Percentiles rank a stretch among this genome's conserved stretches.
Evolutionary conservation across 35 echinoderm and acorn worm genomes (phyloP).

Genomic region (Lytechinus variegatus): DNA sequence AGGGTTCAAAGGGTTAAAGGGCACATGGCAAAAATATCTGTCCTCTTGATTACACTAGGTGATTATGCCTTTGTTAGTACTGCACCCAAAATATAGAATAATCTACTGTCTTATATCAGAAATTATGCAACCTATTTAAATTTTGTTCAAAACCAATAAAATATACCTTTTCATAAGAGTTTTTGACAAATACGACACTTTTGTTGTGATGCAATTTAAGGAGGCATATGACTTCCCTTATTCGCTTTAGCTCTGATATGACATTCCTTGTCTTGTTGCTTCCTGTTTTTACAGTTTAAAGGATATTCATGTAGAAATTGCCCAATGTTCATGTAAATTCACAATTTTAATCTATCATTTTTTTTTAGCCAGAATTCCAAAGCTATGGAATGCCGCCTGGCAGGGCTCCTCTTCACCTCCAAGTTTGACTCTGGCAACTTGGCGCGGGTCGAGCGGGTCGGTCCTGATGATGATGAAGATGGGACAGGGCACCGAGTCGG

Average conservation of each 20-base stretch:
- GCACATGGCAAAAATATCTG: no score
- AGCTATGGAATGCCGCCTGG: slow-evolving; percentile 73
- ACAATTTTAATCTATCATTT: background rate
- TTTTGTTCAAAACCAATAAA: no score
- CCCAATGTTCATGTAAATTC: background rate
- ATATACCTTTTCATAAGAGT: no score
- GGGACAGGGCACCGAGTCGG: slow-evolving; percentile 63
- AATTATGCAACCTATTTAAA: no score
- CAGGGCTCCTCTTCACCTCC: slow-evolving; percentile 94
- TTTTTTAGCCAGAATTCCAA: background rate
- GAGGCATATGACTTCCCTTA: no score
- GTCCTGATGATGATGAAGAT: slow-evolving; percentile 72
- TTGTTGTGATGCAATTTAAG: background rate
- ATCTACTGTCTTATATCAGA: no score
- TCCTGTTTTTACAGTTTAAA: background rate
- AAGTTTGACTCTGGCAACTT: slow-evolving; percentile 99
- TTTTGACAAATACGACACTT: no score
- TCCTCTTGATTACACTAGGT: no score
- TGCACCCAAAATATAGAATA: no score
- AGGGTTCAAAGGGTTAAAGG: no score
- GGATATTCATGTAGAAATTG: background rate
- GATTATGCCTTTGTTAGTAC: no score
- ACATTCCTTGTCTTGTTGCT: background rate
- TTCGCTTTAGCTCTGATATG: no score
- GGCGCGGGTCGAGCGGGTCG: slow-evolving; percentile 83